Base-by-base conservation (phyloP, 1,140 invertebrate genomes). In the Drosophila lini region DNA sequence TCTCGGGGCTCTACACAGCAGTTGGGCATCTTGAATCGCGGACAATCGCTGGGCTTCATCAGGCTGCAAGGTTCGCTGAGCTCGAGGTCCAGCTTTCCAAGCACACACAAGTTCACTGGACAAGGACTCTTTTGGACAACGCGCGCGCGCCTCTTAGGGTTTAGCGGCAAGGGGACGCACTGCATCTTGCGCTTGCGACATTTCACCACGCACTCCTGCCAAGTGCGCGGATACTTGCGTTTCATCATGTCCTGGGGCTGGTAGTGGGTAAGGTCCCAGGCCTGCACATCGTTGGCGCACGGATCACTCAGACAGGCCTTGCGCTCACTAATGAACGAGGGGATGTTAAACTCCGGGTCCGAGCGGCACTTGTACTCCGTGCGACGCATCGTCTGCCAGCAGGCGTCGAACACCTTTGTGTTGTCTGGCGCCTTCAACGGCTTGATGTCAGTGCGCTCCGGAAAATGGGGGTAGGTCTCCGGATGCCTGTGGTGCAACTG, bases 331-430 rank as follows among this genome's bases (percentile, higher is more conserved):
- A 62, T 38, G 11, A 53, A 62, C 11, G 59, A n/a, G 5, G 47
- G 47, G 1, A 53, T 9, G 13, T 31, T 53, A 11, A 62, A 53
- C n/a, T 62, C 59, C 0, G 28, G 3, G 25, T 62, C 59, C 11
- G 47, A 62, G 22, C 59, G 59, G 34, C 59, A 62, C 22, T 62
- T 62, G 25, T n/a, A 62, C n/a, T 53, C 59, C 3, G 47, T 31
- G 22, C 59, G 45, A 9, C 59, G 59, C 22, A 34, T 28, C 1
- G 59, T 31, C 47, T 62, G 59, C 59, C 59, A 62, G 25, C 59
- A 62, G 11, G 34, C 59, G n/a, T 62, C 47, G 7, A 6, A 34
- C 8, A 38, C 59, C 25, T 62, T 62, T 0, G 32, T 7, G 0
- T 31, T 53, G 11, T 53, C 59, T 5, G 22, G 22, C n/a, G 10